phyloP scores from a whole-genome alignment of 92 coral and sea anemone species.

The Montipora capitata region DNA sequence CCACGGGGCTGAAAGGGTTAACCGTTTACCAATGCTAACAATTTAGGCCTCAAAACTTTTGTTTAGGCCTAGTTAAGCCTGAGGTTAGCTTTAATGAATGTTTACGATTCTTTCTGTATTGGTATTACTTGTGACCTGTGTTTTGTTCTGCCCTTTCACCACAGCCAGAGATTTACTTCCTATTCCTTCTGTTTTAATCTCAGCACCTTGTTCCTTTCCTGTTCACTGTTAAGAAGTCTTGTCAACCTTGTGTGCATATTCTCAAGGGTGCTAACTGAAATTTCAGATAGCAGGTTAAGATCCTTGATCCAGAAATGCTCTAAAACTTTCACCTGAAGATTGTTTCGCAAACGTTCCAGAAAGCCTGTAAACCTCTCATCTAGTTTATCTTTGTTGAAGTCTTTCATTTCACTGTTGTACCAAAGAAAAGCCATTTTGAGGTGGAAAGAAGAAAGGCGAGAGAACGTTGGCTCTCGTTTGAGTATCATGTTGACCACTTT shows the following conservation, averaged over 20 bases:
- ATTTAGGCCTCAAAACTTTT: too few relatives aligned
- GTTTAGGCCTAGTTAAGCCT: too few relatives aligned
- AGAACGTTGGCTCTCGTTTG: conserved; percentile 77
- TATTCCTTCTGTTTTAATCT: not conserved
- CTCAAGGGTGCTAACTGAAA: conserved; percentile 49
- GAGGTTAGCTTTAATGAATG: too few relatives aligned
- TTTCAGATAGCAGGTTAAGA: conserved; percentile 67
- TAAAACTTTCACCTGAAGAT: conserved; percentile 45
- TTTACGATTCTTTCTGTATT: too few relatives aligned
- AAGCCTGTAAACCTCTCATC: conserved; percentile 82
- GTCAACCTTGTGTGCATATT: conserved; percentile 79
- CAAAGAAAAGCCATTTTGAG: conserved; percentile 63
- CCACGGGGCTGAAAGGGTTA: too few relatives aligned
- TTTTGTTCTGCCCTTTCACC: too few relatives aligned
- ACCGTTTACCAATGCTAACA: too few relatives aligned
- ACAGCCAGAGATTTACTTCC: too few relatives aligned
- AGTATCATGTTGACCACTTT: conserved; percentile 67
- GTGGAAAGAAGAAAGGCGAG: conserved; percentile 44
- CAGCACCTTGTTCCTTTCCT: conserved; percentile 66
- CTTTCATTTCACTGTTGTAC: conserved; percentile 33
- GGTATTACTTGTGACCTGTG: too few relatives aligned
- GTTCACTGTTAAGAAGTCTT: conserved; percentile 69
- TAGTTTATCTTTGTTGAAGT: conserved; percentile 74
- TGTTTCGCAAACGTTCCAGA: conserved; percentile 48
- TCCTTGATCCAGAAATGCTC: conserved; percentile 80